Evolutionary conservation across 2,888 invertebrate genomes (phyloP), one percentile per base, ranked within the genome.

Genomic region (Nemotelus pantherinus): DNA sequence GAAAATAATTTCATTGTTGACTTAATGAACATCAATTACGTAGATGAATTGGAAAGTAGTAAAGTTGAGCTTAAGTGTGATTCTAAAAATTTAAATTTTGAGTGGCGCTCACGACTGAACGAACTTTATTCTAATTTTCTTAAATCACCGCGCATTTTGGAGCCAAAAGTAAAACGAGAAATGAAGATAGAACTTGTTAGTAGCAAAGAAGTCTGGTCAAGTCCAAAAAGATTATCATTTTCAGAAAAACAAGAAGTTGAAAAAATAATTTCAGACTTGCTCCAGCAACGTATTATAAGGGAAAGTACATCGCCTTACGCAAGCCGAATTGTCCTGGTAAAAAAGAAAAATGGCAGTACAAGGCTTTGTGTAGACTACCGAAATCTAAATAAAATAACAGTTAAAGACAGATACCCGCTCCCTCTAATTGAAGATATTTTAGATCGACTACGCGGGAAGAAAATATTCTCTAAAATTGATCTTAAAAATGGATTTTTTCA

Each of bases 371-470:
- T 53, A 53, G 53, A 53, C 53, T 53, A 53, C 53, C 53, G 53
- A 25, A 25, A 25, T 25, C 1, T 25, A 25, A 25, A 25, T 25
- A 25, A 25, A 25, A 25, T 25, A 25, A 25, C 25, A 25, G 25
- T 25, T 25, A 25, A 25, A 25, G 25, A 25, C 25, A 25, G 25
- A 7, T 53, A 53, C 10, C 53, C 53, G 6, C 53, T 53, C 10
- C 53, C 53, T 6, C 7, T 53, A 7, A 53, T 53, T 10, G 53
- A 53, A 53, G 53, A 53, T 53, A 53, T 53, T 53, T 53, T 53
- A 53, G 10, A 6, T 10, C 53, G 10, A 53, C 53, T n/a, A 10
- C 82, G 58, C 82, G 82, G 70, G 77, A 53, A 53, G 70, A 79
- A 48, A 7, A 65, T 2, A 67, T 76, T 53, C 10, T 53, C 53